A percentile compares a stretch with the other conserved stretches of the same genome.
Conservation (phyloP, 1,140 invertebrate genomes). For the Leptonema lineaticorne region DNA sequence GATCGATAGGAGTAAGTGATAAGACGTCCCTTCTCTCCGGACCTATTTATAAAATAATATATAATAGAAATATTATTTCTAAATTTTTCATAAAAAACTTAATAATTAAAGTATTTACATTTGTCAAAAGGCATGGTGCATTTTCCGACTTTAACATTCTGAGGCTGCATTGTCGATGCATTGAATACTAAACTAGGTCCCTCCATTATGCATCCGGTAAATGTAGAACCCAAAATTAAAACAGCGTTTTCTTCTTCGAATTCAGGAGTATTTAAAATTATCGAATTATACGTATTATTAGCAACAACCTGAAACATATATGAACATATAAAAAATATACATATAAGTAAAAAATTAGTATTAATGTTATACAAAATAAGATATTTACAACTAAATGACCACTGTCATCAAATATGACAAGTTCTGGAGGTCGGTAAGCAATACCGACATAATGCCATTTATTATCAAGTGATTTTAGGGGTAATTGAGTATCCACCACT, state of each 20-base stretch:
- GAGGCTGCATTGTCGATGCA: constrained; percentile 58
- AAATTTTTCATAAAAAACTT: background rate
- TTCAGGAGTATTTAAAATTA: constrained; percentile 68
- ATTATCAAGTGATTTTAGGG: constrained; percentile 71
- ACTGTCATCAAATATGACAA: constrained; percentile 51
- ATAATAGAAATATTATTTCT: background rate
- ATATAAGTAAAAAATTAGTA: too few relatives aligned
- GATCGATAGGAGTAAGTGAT: constrained; percentile 61
- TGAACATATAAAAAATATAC: background rate
- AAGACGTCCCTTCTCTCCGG: constrained; percentile 55
- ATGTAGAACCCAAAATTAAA: constrained; percentile 75
- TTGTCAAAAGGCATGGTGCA: constrained; percentile 70
- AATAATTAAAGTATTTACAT: constrained; percentile 59
- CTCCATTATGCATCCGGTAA: constrained; percentile 80
- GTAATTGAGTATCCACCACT: constrained; percentile 64
- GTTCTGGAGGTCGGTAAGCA: constrained; percentile 55
- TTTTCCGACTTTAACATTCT: constrained; percentile 70
- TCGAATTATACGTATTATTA: constrained; percentile 76
- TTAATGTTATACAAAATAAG: too few relatives aligned
- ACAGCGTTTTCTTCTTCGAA: constrained; percentile 63
- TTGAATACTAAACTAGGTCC: constrained; percentile 80
- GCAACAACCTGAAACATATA: constrained; percentile 63
- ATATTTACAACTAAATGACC: constrained; percentile 44
- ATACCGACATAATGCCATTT: constrained; percentile 78
- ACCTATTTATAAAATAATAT: constrained; percentile 43